phyloP scores from a whole-genome alignment of 2,113 vertebrate genomes.

The Petroica traversi region DNA sequence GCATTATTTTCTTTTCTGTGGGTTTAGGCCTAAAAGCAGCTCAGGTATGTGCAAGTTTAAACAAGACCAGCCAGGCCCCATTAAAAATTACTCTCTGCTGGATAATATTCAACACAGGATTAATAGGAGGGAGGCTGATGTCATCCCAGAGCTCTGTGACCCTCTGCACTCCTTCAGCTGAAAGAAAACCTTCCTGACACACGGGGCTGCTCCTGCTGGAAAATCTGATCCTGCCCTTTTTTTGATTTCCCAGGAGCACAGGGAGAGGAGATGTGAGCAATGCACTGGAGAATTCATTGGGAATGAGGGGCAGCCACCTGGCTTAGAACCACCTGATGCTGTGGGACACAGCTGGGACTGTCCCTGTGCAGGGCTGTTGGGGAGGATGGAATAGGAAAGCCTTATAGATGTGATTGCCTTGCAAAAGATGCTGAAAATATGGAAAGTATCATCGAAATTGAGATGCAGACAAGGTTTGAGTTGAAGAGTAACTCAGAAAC shows the following conservation, averaged over 20 bases:
- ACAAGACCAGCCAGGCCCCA: slow-evolving; percentile 49
- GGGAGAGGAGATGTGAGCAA: not conserved
- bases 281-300: not conserved
- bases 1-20: slow-evolving; percentile 63
- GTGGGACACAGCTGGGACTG: no score
- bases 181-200: not conserved
- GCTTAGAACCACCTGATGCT: not conserved
- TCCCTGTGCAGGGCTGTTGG: no score
- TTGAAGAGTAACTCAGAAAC: no score
- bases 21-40: slow-evolving; percentile 58
- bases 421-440: no score
- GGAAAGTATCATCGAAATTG: no score
- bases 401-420: no score
- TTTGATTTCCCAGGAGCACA: not conserved
- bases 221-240: not conserved
- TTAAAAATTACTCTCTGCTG: slow-evolving; percentile 69
- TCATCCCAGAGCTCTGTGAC: slow-evolving; percentile 46
- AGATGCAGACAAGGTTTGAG: no score
- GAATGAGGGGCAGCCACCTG: not conserved
- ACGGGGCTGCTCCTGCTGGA: not conserved
- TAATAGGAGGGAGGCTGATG: slow-evolving; percentile 61
- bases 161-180: slow-evolving; percentile 38
- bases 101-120: slow-evolving; percentile 69
- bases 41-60: slow-evolving; percentile 72
- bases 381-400: no score